Evolutionary conservation across 2,113 vertebrate species (phyloP), one percentile per base, ranked within the genome.

Genomic region (Acanthisitta chloris): DNA sequence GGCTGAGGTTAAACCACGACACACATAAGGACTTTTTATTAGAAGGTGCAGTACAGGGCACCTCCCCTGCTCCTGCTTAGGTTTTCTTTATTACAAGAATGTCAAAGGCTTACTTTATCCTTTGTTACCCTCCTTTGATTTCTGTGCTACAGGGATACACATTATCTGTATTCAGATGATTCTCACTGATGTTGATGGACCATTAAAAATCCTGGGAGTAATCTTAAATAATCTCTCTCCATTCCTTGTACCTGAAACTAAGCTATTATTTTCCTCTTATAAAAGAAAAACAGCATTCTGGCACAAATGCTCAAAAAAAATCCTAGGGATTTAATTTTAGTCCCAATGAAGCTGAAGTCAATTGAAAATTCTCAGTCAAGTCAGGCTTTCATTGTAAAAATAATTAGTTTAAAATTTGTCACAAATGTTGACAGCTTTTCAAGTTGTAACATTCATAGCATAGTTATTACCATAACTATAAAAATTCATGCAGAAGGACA

Each of bases 381-480:
- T 83, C 81, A 86, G 51, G 21, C 19, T 94, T 86, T 86, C 62
- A 88, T n/a, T 48, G 31, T 85, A 72, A 82, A 88, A 88, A 83
- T 55, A 88, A 80, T 89, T 77, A 88, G 34, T 29, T 84, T 62
- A 73, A 74, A 49, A 65, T 92, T 81, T 81, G 78, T 51, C 73
- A 81, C 24, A 90, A 87, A 94, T n/a, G 43, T 66, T 94, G 84
- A 84, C 72, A 89, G 69, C 64, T 81, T 94, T 94, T 76, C 73
- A 86, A 73, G 38, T 57, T 78, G 23, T 33, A 72, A 81, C 11
- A 33, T 78, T 86, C 26, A 29, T 59, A 84, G 38, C 64, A 65
- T 14, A 65, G 16, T 49, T 72, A 81, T 80, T 77, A 77, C 6
- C n/a, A 33, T 81, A 78, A 40, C 34, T 46, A 74, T n/a, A 71